phyloP scores from a whole-genome alignment of 2,797 vertebrate species.

The Nothura maculosa region DNA sequence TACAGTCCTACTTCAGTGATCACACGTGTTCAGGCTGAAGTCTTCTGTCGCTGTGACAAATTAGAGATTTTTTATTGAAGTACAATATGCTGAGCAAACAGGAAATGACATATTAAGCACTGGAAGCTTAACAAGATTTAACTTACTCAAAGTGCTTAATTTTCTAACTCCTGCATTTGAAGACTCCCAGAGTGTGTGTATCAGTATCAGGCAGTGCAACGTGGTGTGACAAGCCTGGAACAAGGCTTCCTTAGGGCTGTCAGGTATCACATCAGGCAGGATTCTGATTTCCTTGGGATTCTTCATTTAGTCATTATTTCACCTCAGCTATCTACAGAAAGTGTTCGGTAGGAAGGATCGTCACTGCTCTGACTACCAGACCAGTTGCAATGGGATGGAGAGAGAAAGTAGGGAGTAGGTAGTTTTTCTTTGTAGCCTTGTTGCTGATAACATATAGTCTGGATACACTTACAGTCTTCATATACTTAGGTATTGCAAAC shows the following conservation, averaged over 20 bases:
- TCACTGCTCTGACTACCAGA: background rate
- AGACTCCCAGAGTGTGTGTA: background rate
- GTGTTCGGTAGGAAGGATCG: conserved; percentile 1
- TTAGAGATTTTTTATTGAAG: background rate
- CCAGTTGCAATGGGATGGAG: background rate
- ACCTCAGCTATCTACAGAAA: conserved; percentile 40
- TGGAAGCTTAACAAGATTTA: background rate
- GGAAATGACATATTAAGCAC: background rate
- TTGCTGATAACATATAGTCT: background rate
- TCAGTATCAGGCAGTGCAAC: background rate
- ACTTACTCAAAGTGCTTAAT: background rate
- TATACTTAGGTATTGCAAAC: background rate
- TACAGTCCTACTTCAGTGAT: background rate
- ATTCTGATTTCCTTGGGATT: conserved; percentile 23
- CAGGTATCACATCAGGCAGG: conserved; percentile 27
- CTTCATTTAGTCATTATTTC: conserved; percentile 40
- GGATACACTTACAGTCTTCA: background rate
- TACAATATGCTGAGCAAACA: background rate
- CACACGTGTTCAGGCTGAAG: background rate
- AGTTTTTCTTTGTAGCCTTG: background rate
- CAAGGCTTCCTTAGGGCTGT: background rate
- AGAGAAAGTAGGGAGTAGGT: background rate
- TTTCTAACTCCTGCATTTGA: background rate
- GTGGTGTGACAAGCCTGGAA: conserved; percentile 11
- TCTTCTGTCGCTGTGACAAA: background rate